phyloP scores from a whole-genome alignment of 1,140 invertebrate species.

The Pseudomyrmex sp. region DNA sequence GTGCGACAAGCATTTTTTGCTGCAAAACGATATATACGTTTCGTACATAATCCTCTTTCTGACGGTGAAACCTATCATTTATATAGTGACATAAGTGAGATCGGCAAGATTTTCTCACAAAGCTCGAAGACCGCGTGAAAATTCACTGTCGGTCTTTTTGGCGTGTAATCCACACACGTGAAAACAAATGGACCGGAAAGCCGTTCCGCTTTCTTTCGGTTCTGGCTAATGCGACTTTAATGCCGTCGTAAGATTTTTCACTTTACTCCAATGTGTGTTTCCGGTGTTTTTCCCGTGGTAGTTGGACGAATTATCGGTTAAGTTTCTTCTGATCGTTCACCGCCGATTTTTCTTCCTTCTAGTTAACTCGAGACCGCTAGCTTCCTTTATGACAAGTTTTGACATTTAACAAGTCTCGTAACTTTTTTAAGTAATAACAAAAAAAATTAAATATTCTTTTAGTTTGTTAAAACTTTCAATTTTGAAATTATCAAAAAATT shows the following conservation, averaged over 20 bases:
- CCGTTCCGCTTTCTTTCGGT: constrained; percentile 39
- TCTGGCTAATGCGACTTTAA: constrained; percentile 74
- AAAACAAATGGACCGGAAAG: constrained; percentile 58
- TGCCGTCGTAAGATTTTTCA: constrained; percentile 65
- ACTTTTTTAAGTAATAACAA: no score
- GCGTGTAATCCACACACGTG: constrained; percentile 9
- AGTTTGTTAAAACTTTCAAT: not conserved
- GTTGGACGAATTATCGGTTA: constrained; percentile 40
- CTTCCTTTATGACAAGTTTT: not conserved
- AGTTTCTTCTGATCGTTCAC: not conserved
- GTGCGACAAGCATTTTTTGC: not conserved
- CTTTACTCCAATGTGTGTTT: constrained; percentile 65
- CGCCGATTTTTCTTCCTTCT: constrained; percentile 34
- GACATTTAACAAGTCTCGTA: not conserved
- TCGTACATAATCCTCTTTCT: not conserved
- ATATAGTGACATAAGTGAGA: constrained; percentile 14
- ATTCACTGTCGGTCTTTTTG: constrained; percentile 55
- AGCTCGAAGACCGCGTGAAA: constrained; percentile 39
- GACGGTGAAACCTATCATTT: not conserved
- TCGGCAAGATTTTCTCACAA: constrained; percentile 33
- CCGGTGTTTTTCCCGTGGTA: constrained; percentile 43
- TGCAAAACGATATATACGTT: not conserved
- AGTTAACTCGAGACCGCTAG: constrained; percentile 24
- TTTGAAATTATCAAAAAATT: not conserved
- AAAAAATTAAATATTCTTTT: not conserved